Base-by-base conservation (phyloP, 2,888 invertebrate genomes). In the Lycophotia porphyrea region DNA sequence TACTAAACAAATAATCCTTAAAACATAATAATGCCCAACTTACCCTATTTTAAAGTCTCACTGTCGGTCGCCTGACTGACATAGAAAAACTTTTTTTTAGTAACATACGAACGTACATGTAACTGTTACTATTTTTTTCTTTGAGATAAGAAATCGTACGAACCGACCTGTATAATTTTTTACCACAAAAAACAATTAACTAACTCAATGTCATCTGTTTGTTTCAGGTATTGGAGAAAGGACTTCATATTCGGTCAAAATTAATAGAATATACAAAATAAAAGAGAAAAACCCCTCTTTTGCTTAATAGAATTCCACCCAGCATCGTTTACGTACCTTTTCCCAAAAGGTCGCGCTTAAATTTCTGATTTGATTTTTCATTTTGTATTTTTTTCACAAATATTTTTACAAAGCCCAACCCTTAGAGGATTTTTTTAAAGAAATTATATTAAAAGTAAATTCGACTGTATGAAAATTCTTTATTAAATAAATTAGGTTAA, bases 141-240 rank as follows among this genome's bases (percentile, higher is more conserved):
- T 9, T 69, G 11, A 31, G 1, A 24, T 31, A 65, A 36, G 7
- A 74, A 24, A 8, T 15, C 9, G 24, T 24, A 18, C 27, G 15
- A 49, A 11, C 44, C 31, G 1, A 18, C 24, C n/a, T 58, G 5
- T 47, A 13, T 24, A 36, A 11, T 4, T 24, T 24, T 34, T 11
- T 31, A n/a, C 21, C 2, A 42, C 52, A n/a, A 44, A 58, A 58
- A 47, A 34, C 7, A 66, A 71, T 18, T 11, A 65, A 52, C 47
- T 81, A 79, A 87, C 76, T 74, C 71, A 79, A 79, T 63, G 39
- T 79, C 34, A 72, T 88, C 75, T 81, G 64, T 81, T 89, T 86
- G 84, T 85, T 84, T 78, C 81, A 87, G 87, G 85, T 88, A 88
- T 71, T 76, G 58, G 36, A 80, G 72, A 78, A 83, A 82, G 64